These are phyloP conservation scores for Rhinogobio ventralis DNA, from an alignment of 2,797 vertebrate species.

Conservation along the genomic window DNA sequence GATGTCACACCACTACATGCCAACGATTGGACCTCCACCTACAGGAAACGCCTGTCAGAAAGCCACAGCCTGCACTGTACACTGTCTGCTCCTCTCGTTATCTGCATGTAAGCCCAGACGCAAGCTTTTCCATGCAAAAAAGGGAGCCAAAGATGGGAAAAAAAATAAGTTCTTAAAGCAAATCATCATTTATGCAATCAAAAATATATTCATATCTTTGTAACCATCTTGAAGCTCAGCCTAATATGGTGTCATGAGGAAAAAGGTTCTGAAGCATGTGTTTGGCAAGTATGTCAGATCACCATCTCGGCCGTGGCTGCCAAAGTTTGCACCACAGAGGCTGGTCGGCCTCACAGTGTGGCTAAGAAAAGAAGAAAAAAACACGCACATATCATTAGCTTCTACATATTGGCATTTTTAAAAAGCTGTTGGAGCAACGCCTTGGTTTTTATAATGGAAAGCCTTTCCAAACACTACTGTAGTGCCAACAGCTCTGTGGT, in stretches of 20 bases:
- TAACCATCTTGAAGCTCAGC: constrained; percentile 10
- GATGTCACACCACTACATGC: constrained; percentile 33
- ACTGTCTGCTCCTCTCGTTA: constrained; percentile 34
- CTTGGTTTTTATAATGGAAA: neutral
- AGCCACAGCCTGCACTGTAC: constrained; percentile 14
- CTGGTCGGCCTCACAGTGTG: neutral
- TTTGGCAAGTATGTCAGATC: constrained; percentile 57
- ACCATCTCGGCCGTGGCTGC: constrained; percentile 55
- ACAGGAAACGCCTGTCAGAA: constrained; percentile 41
- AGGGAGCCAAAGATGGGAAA: neutral
- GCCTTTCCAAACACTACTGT: neutral
- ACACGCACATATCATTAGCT: neutral
- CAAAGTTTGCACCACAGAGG: constrained; percentile 57
- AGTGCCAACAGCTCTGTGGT: neutral
- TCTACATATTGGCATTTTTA: neutral
- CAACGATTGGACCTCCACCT: constrained; percentile 27
- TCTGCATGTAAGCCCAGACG: neutral
- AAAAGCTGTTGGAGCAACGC: neutral
- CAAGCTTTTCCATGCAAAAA: constrained; percentile 4
- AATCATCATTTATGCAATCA: neutral
- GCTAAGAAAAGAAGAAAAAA: neutral
- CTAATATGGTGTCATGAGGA: constrained; percentile 9
- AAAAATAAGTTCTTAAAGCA: neutral
- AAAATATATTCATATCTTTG: neutral
- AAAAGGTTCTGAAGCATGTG: constrained; percentile 7